Percentiles rank a stretch among this genome's conserved stretches.
Evolutionary conservation across 1,140 invertebrate species (phyloP).

Genomic region (Homalodisca vitripennis): DNA sequence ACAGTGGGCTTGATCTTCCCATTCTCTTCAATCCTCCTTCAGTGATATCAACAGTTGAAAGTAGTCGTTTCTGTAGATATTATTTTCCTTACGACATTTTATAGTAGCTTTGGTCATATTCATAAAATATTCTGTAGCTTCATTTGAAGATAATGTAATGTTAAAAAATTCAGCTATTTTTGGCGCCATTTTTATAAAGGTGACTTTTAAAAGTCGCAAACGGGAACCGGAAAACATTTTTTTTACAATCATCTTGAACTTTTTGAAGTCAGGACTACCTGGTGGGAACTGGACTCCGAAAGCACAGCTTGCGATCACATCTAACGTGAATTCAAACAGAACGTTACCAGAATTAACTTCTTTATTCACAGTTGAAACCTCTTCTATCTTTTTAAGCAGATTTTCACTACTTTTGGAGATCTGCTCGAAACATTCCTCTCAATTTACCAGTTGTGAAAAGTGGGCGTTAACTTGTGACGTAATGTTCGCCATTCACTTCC

Average conservation of each 20-base stretch:
- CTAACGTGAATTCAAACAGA: conserved; percentile 59
- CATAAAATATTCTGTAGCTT: conserved; percentile 42
- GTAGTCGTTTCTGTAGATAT: conserved; percentile 50
- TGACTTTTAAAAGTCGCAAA: conserved; percentile 23
- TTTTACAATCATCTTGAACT: conserved; percentile 50
- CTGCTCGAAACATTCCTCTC: conserved; percentile 41
- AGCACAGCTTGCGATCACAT: conserved; percentile 61
- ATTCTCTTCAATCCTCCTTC: conserved; percentile 29
- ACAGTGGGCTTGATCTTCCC: not conserved
- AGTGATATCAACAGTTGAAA: conserved; percentile 42
- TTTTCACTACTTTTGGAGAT: conserved; percentile 48
- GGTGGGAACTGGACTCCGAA: conserved; percentile 62
- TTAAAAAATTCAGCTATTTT: conserved; percentile 6
- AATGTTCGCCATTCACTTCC: conserved; percentile 56
- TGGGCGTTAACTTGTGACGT: conserved; percentile 58
- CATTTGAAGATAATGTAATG: conserved; percentile 9
- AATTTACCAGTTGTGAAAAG: conserved; percentile 60
- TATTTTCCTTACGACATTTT: conserved; percentile 48
- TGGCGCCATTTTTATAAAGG: conserved; percentile 9
- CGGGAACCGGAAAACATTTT: conserved; percentile 37
- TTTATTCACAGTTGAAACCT: conserved; percentile 35
- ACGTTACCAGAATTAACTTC: conserved; percentile 56
- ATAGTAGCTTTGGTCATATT: conserved; percentile 45
- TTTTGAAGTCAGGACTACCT: conserved; percentile 52
- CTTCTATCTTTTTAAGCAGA: conserved; percentile 45